phyloP scores from a whole-genome alignment of 2,888 invertebrate species.

The Tryphoninae sp. region DNA sequence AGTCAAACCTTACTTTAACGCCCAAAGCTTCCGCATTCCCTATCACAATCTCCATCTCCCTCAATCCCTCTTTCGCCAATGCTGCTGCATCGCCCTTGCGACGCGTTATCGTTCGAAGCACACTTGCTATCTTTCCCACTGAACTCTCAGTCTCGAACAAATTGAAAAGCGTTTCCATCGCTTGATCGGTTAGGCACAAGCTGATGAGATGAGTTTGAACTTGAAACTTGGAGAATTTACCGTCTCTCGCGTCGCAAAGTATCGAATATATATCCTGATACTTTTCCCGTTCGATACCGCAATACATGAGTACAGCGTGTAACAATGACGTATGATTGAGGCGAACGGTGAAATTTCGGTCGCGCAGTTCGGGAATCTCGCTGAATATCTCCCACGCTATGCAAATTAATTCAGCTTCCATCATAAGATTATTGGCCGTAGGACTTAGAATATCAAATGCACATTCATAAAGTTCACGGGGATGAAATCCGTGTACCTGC shows the following conservation, averaged over 20 bases:
- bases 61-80: conserved; percentile 87
- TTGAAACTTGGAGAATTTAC: conserved; percentile 87
- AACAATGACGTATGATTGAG: conserved; percentile 91
- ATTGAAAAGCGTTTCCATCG: conserved; percentile 85
- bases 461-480: conserved; percentile 94
- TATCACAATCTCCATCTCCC: conserved; percentile 89
- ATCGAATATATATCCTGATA: conserved; percentile 83
- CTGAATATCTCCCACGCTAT: conserved; percentile 89
- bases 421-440: conserved; percentile 86
- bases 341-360: conserved; percentile 86
- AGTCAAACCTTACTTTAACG: conserved; percentile 84
- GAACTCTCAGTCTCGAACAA: conserved; percentile 87
- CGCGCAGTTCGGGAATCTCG: conserved; percentile 86
- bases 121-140: conserved; percentile 84
- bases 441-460: conserved; percentile 96
- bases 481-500: conserved; percentile 88
- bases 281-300: conserved; percentile 89
- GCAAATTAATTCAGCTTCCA: conserved; percentile 93
- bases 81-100: conserved; percentile 87
- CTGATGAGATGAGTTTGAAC: conserved; percentile 87
- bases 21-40: conserved; percentile 88
- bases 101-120: conserved; percentile 86
- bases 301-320: conserved; percentile 89
- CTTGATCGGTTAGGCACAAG: conserved; percentile 87
- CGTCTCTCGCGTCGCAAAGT: conserved; percentile 83